These are phyloP conservation scores for Bradypodion ventrale DNA, from an alignment of 2,797 vertebrate genomes.

Conservation along the genomic window DNA sequence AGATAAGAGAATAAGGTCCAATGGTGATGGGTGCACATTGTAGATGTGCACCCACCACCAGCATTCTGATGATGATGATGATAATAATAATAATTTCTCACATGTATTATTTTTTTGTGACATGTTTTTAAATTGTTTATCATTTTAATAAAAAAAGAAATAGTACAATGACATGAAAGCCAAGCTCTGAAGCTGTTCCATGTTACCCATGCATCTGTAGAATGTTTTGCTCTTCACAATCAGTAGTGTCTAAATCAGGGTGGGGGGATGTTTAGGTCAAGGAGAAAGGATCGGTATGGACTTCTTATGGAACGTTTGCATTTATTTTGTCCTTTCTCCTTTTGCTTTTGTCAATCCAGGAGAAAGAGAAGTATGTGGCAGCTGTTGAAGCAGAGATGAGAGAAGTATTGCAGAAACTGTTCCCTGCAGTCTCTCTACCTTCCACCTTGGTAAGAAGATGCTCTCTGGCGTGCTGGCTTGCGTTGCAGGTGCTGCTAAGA, in stretches of 20 bases:
- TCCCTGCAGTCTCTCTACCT: slow-evolving; percentile 89
- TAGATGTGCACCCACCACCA: no score
- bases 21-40: no score
- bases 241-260: background rate
- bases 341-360: slow-evolving; percentile 76
- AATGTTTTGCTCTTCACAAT: slow-evolving; percentile 23
- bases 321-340: slow-evolving; percentile 15
- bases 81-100: no score
- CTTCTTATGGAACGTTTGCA: rapidly evolving
- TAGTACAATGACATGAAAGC: background rate
- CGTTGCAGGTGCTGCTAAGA: background rate
- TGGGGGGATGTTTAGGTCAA: background rate
- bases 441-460: slow-evolving; percentile 75
- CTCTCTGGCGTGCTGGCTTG: background rate
- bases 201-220: slow-evolving; percentile 19
- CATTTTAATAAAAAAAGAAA: no score
- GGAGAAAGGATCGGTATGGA: slow-evolving; percentile 3
- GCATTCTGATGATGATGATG: no score
- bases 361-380: slow-evolving; percentile 83
- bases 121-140: no score
- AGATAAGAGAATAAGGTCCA: no score
- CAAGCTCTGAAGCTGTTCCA: slow-evolving; percentile 29
- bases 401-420: slow-evolving; percentile 87
- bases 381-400: slow-evolving; percentile 83
- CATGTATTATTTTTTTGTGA: no score